phyloP scores from a whole-genome alignment of 2,113 vertebrate genomes.

The Guaruba guarouba region DNA sequence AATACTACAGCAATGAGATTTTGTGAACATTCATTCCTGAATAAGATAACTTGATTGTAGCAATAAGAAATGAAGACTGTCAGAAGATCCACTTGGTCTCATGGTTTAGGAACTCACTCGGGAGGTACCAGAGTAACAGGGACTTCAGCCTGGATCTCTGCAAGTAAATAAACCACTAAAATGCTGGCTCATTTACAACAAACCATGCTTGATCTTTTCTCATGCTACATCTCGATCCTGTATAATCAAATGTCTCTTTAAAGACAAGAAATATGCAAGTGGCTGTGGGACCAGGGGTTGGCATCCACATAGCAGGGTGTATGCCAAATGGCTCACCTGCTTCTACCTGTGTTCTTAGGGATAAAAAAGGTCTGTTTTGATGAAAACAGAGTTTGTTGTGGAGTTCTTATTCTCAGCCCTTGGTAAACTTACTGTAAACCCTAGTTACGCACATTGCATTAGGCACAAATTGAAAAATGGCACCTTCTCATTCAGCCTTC shows the following conservation, averaged over 20 bases:
- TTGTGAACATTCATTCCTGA: neutral
- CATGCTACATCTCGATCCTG: neutral
- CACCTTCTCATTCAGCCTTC: neutral
- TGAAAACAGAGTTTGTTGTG: neutral
- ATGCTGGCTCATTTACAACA: fast-evolving
- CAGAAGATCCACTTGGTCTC: neutral
- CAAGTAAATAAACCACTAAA: neutral
- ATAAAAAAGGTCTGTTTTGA: neutral
- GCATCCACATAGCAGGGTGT: neutral
- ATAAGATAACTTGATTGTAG: neutral
- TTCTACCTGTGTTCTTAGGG: neutral
- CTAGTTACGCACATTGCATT: neutral
- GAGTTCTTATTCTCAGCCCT: neutral
- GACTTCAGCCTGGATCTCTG: neutral
- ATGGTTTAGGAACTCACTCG: neutral
- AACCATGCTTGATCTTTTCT: neutral
- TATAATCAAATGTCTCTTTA: neutral
- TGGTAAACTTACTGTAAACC: neutral
- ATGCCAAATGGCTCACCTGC: neutral
- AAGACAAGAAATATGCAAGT: neutral
- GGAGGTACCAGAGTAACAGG: neutral
- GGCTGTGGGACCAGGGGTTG: neutral
- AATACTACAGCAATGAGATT: neutral
- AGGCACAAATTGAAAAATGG: neutral
- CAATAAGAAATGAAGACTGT: neutral